Evolutionary conservation across 2,113 vertebrate species (phyloP).

Genomic region (Takifugu flavidus): DNA sequence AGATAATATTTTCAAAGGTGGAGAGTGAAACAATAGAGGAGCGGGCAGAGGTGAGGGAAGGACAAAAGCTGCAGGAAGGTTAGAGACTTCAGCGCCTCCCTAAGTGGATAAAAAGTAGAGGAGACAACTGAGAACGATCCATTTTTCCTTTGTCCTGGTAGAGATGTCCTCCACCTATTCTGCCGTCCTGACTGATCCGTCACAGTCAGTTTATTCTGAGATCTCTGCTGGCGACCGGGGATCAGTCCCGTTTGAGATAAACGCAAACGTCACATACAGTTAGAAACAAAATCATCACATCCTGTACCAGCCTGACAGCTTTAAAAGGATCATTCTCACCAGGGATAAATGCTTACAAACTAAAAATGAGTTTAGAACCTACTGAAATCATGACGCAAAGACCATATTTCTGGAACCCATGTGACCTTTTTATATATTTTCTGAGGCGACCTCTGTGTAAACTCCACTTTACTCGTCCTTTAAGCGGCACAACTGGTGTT

Average conservation of each 20-base stretch:
- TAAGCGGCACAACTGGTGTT: no score
- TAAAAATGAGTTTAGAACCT: no score
- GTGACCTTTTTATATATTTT: no score
- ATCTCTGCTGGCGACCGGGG: constrained; percentile 13
- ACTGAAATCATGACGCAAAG: no score
- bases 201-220: constrained; percentile 17
- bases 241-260: no score
- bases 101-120: constrained; percentile 63
- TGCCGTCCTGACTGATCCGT: constrained; percentile 43
- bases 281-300: not conserved
- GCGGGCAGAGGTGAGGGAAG: constrained; percentile 15
- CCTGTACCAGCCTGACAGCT: not conserved
- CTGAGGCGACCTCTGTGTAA: no score
- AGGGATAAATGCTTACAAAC: no score
- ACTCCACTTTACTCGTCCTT: no score
- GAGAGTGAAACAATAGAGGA: constrained; percentile 35
- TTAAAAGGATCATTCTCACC: no score
- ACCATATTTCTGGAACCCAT: no score
- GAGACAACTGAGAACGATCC: constrained; percentile 51
- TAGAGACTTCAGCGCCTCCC: constrained; percentile 26
- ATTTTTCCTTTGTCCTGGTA: constrained; percentile 47
- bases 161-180: constrained; percentile 43
- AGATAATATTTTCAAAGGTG: constrained; percentile 54
- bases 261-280: not conserved
- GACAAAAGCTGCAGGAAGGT: constrained; percentile 32